Conservation (phyloP, 2,113 vertebrate genomes). For the Myodes glareolus region DNA sequence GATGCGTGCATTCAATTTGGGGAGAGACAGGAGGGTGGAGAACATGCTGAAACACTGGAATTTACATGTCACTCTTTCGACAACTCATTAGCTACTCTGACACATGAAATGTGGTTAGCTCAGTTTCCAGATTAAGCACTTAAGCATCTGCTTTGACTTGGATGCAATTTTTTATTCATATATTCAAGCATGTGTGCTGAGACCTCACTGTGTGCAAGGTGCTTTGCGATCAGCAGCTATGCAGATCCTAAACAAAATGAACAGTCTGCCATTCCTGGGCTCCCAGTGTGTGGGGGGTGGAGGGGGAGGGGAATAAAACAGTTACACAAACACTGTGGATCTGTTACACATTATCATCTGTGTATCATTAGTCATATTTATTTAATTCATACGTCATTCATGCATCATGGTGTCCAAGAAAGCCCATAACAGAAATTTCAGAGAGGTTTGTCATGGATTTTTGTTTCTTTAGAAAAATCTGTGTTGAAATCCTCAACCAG, state of each 20-base stretch:
- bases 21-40: neutral
- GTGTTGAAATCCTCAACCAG: neutral
- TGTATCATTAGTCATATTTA: neutral
- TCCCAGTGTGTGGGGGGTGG: neutral
- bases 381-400: neutral
- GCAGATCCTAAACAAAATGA: neutral
- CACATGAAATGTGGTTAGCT: neutral
- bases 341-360: neutral
- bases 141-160: neutral
- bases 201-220: neutral
- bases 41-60: neutral
- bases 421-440: neutral
- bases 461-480: conserved; percentile 19
- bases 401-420: neutral
- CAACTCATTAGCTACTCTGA: conserved; percentile 36
- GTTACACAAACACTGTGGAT: neutral
- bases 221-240: neutral
- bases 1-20: neutral
- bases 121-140: conserved; percentile 37
- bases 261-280: neutral
- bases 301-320: neutral
- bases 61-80: conserved; percentile 12
- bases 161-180: neutral
- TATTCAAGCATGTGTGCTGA: neutral
- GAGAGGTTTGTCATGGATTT: neutral